Conservation (phyloP, 2,797 vertebrate genomes). For the Melanotaenia boesemani region DNA sequence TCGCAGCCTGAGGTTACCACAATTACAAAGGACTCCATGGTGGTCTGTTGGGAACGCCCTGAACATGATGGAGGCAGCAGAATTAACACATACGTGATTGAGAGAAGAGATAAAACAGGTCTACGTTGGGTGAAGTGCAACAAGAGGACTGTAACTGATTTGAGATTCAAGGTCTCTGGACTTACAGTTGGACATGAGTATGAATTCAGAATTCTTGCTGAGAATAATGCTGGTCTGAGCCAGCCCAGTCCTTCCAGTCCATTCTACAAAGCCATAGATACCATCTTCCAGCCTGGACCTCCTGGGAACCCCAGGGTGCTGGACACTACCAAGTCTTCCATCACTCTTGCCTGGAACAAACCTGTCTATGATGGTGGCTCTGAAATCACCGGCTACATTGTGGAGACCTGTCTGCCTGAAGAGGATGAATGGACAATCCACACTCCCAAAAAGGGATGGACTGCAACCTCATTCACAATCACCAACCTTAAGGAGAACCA, state of each 20-base stretch:
- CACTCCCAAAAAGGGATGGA: constrained; percentile 91
- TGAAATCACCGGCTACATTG: constrained; percentile 97
- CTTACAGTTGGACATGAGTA: constrained; percentile 96
- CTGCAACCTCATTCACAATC: constrained; percentile 94
- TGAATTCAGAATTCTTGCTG: constrained; percentile 95
- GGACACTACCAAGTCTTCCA: constrained; percentile 95
- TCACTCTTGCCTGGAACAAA: constrained; percentile 98
- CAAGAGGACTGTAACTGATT: constrained; percentile 92
- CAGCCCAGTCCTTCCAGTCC: constrained; percentile 91
- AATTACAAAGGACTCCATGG: constrained; percentile 97
- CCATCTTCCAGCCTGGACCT: constrained; percentile 97
- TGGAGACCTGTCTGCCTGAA: constrained; percentile 94
- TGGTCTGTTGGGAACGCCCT: constrained; percentile 97
- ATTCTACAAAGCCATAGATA: constrained; percentile 96
- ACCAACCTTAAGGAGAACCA: constrained; percentile 95
- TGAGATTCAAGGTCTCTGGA: constrained; percentile 94
- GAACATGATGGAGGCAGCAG: constrained; percentile 95
- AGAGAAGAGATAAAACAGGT: constrained; percentile 94
- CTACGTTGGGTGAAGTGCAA: constrained; percentile 98
- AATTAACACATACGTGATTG: constrained; percentile 94
- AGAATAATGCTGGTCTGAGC: constrained; percentile 97
- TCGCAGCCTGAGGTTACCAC: constrained; percentile 94
- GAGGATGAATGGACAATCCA: constrained; percentile 98
- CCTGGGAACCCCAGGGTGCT: constrained; percentile 95
- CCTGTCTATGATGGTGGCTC: constrained; percentile 98